Evolutionary conservation across 2,113 vertebrate genomes (phyloP).

Genomic region (Takifugu bimaculatus): DNA sequence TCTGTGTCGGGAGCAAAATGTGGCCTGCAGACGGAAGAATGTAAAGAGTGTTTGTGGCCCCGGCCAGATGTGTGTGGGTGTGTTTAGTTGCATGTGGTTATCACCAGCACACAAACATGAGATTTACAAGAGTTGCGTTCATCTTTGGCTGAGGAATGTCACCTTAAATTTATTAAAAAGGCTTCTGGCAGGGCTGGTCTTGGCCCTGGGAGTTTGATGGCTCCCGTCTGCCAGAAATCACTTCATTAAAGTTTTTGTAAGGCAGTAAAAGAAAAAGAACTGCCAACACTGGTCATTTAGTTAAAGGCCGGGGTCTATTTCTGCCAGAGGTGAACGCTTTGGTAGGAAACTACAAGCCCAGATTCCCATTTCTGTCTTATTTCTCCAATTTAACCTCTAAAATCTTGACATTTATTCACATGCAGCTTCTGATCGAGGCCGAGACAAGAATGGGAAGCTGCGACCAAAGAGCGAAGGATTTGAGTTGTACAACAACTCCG

Average conservation of each 20-base stretch:
- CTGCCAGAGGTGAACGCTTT: no score
- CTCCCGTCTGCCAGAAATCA: constrained; percentile 11
- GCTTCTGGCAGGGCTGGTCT: constrained; percentile 25
- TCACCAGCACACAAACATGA: not conserved
- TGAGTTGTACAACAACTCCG: constrained; percentile 89
- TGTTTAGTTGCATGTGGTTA: not conserved
- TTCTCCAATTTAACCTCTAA: no score
- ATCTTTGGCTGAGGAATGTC: constrained; percentile 60
- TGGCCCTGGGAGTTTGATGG: constrained; percentile 17
- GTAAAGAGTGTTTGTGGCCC: constrained; percentile 53
- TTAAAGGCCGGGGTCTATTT: not conserved
- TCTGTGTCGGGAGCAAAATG: constrained; percentile 23
- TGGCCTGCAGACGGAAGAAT: constrained; percentile 26
- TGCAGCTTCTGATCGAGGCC: constrained; percentile 82
- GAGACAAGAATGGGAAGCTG: constrained; percentile 88
- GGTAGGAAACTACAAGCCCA: no score
- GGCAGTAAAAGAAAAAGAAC: no score
- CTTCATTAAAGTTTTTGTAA: no score
- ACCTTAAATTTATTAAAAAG: constrained; percentile 54
- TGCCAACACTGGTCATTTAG: not conserved
- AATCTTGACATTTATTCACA: not conserved
- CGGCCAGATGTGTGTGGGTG: constrained; percentile 11
- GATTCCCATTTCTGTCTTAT: not conserved
- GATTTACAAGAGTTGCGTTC: constrained; percentile 36
- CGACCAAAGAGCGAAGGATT: constrained; percentile 99